These are phyloP conservation scores for Lasius platythorax DNA, from an alignment of 2,888 invertebrate genomes.

Conservation along the genomic window DNA sequence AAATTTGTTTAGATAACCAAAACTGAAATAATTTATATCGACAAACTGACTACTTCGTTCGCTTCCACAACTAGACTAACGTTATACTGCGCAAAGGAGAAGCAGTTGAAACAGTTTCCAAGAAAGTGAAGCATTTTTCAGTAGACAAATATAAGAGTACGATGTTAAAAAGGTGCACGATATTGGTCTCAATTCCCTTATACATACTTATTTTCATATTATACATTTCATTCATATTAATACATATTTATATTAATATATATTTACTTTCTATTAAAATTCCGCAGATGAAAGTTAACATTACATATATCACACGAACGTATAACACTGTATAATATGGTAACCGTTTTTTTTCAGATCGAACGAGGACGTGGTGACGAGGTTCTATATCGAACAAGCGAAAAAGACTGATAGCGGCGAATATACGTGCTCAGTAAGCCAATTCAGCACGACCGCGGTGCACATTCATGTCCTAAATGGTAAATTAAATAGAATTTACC, in stretches of 20 bases:
- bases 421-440: slow-evolving; percentile 89
- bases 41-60: no score
- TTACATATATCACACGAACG: background rate
- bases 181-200: no score
- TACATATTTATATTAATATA: background rate
- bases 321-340: slow-evolving; percentile 2
- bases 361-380: slow-evolving; percentile 81
- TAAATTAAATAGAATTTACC: slow-evolving; percentile 83
- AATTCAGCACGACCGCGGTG: slow-evolving; percentile 89
- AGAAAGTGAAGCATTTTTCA: no score
- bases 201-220: background rate
- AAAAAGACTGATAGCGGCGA: slow-evolving; percentile 90
- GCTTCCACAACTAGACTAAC: no score
- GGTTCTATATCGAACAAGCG: slow-evolving; percentile 85
- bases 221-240: background rate
- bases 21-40: no score
- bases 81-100: no score
- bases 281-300: background rate
- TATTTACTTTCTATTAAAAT: slow-evolving; percentile 8
- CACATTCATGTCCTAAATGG: slow-evolving; percentile 91
- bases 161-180: no score
- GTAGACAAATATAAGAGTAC: no score
- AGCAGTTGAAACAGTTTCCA: no score
- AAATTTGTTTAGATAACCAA: no score
- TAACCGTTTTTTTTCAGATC: slow-evolving; percentile 75